Evolutionary conservation across 2,797 vertebrate genomes (phyloP).

Genomic region (Myotis pilosus): DNA sequence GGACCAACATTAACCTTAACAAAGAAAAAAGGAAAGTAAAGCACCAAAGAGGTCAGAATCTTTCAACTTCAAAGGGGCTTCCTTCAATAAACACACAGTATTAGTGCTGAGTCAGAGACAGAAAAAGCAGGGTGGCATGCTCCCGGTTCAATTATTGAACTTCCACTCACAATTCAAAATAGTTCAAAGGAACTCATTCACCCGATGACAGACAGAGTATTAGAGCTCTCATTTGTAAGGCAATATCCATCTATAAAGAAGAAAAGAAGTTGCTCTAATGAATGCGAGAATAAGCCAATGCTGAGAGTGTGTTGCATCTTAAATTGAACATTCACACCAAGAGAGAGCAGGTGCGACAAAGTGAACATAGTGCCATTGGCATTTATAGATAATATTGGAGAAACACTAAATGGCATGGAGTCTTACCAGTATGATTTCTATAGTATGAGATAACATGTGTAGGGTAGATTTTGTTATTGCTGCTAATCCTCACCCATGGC

Average conservation of each 20-base stretch:
- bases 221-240: not conserved
- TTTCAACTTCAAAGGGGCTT: not conserved
- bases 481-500: no score
- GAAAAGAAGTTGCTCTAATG: not conserved
- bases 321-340: not conserved
- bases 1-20: not conserved
- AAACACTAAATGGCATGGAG: not conserved
- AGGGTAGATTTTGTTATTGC: no score
- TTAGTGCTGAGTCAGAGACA: constrained; percentile 40
- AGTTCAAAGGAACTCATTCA: constrained; percentile 51
- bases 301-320: not conserved
- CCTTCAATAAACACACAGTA: constrained; percentile 26
- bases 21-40: not conserved
- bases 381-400: not conserved
- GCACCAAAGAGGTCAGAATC: not conserved
- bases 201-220: not conserved
- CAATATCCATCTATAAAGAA: not conserved
- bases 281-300: not conserved
- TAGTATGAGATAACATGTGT: not conserved
- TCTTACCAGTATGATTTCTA: not conserved
- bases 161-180: constrained; percentile 54
- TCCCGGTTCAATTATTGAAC: constrained; percentile 41
- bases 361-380: not conserved
- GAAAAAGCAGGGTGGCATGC: not conserved
- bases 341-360: not conserved